Evolutionary conservation across 37 sponge, comb jelly and placozoan species (phyloP).

Genomic region (Ianthella basta): DNA sequence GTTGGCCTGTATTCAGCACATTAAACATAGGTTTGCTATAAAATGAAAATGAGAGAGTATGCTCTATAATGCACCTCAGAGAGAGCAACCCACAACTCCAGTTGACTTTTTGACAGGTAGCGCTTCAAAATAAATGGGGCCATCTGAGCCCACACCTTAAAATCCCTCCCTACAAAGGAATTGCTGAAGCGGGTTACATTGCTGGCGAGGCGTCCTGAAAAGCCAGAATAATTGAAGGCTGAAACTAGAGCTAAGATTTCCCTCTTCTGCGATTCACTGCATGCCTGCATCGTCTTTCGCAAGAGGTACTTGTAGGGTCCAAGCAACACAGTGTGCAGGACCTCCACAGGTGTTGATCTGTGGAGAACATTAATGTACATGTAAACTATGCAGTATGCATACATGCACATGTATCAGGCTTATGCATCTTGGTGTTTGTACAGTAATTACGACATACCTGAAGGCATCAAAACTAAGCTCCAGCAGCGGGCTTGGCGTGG

Average conservation of each 20-base stretch:
- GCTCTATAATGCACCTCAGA: not conserved
- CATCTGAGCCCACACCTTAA: constrained; percentile 49
- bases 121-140: constrained; percentile 38
- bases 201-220: not conserved
- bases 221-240: constrained; percentile 40
- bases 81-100: constrained; percentile 25
- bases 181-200: constrained; percentile 27
- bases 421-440: not conserved
- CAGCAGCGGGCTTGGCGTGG: not conserved
- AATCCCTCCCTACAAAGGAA: constrained; percentile 52
- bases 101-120: constrained; percentile 19
- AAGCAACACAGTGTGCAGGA: constrained; percentile 48
- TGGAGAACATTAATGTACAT: not conserved
- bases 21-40: not conserved
- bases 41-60: not conserved
- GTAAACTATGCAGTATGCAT: not conserved
- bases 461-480: not conserved
- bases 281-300: constrained; percentile 8
- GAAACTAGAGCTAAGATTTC: constrained; percentile 32
- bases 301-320: constrained; percentile 55
- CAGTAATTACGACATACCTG: not conserved
- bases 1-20: not conserved
- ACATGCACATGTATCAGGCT: not conserved
- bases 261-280: constrained; percentile 11
- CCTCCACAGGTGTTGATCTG: constrained; percentile 50